A percentile compares a stretch with the other conserved stretches of the same genome.
Conservation (phyloP, 2,888 invertebrate genomes). For the Bibio marci region DNA sequence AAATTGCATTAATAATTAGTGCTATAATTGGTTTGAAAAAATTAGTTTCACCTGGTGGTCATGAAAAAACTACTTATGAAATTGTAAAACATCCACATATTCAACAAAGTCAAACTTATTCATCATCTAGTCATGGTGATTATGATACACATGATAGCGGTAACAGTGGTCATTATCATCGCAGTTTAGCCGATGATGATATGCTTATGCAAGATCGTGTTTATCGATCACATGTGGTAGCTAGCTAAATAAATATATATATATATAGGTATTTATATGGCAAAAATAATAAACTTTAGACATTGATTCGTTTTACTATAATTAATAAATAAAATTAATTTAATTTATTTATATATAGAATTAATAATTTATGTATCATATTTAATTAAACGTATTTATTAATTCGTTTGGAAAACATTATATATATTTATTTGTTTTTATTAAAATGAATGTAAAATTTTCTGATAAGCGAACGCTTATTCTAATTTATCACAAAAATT, state of each 20-base stretch:
- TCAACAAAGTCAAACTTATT: constrained; percentile 59
- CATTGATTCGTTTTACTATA: no score
- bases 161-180: constrained; percentile 37
- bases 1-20: constrained; percentile 63
- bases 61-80: constrained; percentile 68
- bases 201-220: constrained; percentile 46
- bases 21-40: constrained; percentile 69
- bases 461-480: no score
- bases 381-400: no score
- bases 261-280: not conserved
- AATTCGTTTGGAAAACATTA: no score
- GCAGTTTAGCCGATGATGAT: constrained; percentile 37
- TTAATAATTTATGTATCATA: no score
- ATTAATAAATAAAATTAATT: no score
- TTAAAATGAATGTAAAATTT: no score
- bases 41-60: constrained; percentile 47
- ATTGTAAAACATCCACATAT: constrained; percentile 75
- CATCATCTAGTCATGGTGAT: constrained; percentile 47
- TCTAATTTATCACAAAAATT: no score
- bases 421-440: no score
- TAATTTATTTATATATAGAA: no score
- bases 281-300: no score
- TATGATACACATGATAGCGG: constrained; percentile 39
- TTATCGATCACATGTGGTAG: constrained; percentile 38
- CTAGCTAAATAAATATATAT: constrained; percentile 17